These are phyloP conservation scores for Rachycentron canadum DNA, from an alignment of 2,797 vertebrate species.

Conservation along the genomic window DNA sequence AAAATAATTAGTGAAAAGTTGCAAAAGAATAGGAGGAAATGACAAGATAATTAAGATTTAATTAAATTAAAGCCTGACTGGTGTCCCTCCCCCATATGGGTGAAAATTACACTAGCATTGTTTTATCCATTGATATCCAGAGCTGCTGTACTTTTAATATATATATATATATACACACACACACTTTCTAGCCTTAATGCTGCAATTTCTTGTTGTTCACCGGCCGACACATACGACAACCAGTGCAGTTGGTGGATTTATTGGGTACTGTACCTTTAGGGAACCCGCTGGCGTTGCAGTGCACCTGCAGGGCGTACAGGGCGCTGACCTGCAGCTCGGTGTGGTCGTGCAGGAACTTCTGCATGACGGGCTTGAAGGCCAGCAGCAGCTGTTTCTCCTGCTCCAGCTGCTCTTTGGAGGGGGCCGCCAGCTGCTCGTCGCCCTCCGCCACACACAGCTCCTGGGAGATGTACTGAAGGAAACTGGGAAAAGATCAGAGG, in stretches of 20 bases:
- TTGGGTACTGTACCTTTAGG: constrained; percentile 91
- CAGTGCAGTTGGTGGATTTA: too few relatives aligned
- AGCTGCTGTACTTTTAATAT: too few relatives aligned
- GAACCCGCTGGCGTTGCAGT: constrained; percentile 94
- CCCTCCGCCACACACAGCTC: constrained; percentile 92
- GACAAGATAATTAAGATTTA: too few relatives aligned
- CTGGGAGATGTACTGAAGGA: constrained; percentile 97
- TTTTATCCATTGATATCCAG: too few relatives aligned
- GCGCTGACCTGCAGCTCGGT: constrained; percentile 98
- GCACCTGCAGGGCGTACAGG: constrained; percentile 98
- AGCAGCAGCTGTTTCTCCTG: constrained; percentile 96
- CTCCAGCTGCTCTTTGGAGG: constrained; percentile 95
- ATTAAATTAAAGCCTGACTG: too few relatives aligned
- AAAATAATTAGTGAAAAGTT: background rate
- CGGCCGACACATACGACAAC: too few relatives aligned
- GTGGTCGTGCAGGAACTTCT: constrained; percentile 99
- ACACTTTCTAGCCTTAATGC: too few relatives aligned
- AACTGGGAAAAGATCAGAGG: constrained; percentile 78
- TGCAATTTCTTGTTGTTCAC: too few relatives aligned
- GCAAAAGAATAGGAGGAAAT: too few relatives aligned
- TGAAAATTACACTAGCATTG: too few relatives aligned
- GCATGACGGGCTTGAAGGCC: constrained; percentile 98
- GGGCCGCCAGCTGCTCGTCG: constrained; percentile 91
- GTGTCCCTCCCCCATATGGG: too few relatives aligned
- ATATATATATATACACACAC: too few relatives aligned